Conservation (phyloP, 2,888 invertebrate species). For the Eudasyphora cyanicolor region DNA sequence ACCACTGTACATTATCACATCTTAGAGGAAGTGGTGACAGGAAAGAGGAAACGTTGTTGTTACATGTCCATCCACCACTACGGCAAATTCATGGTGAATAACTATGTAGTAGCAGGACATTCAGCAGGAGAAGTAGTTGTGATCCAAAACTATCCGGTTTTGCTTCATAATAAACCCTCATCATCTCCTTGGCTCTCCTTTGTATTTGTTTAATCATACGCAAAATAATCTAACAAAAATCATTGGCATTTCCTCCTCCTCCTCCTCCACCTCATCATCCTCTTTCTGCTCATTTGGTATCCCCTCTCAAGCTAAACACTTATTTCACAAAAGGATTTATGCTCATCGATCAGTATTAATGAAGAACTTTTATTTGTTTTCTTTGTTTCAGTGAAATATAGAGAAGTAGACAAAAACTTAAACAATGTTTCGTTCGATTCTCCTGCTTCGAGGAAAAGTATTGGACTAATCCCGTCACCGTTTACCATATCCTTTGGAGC, state of each 20-base stretch:
- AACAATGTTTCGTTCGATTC: constrained; percentile 27
- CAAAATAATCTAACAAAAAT: constrained; percentile 38
- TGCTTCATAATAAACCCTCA: background rate
- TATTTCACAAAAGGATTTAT: constrained; percentile 75
- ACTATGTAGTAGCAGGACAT: background rate
- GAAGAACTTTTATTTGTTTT: constrained; percentile 74
- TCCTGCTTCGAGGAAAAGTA: background rate
- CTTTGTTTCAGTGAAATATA: constrained; percentile 39
- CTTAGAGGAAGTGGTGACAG: constrained; percentile 37
- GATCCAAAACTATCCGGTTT: constrained; percentile 39
- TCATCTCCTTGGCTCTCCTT: background rate
- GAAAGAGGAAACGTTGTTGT: constrained; percentile 59
- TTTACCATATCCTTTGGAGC: constrained; percentile 27
- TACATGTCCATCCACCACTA: constrained; percentile 32
- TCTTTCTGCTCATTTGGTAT: too few relatives aligned
- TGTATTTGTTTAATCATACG: constrained; percentile 55
- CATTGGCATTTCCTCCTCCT: background rate
- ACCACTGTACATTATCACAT: too few relatives aligned
- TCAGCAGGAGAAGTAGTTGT: background rate
- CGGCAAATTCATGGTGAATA: constrained; percentile 7
- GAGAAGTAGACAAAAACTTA: background rate
- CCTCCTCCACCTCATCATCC: background rate
- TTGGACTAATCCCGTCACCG: constrained; percentile 41
- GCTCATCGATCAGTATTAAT: constrained; percentile 81
- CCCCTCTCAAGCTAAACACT: constrained; percentile 21